These are phyloP conservation scores for Dryas iulia DNA, from an alignment of 1,140 invertebrate species.

Conservation along the genomic window DNA sequence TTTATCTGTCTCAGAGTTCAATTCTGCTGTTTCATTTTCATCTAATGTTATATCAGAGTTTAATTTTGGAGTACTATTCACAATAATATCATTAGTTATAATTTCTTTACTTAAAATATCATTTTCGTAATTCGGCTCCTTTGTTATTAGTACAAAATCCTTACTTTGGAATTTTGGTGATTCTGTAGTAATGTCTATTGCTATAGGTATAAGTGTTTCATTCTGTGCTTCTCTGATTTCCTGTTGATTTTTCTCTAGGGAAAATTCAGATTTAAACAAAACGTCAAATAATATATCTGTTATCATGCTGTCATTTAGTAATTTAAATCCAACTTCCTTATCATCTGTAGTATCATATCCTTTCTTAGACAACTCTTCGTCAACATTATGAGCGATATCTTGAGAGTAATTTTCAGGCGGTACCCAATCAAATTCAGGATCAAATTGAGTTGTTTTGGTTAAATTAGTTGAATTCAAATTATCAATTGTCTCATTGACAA, in stretches of 20 bases:
- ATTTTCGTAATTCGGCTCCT: neutral
- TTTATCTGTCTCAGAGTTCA: neutral
- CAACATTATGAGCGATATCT: conserved; percentile 46
- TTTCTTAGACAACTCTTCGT: conserved; percentile 49
- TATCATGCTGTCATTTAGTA: conserved; percentile 33
- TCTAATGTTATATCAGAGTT: neutral
- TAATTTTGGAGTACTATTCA: neutral
- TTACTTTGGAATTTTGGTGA: neutral
- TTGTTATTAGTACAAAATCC: neutral
- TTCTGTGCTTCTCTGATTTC: neutral
- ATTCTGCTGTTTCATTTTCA: neutral
- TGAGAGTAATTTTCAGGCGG: conserved; percentile 49
- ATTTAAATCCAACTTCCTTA: conserved; percentile 3
- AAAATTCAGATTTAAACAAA: conserved; percentile 18
- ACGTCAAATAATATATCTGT: conserved; percentile 32
- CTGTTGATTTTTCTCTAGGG: conserved; percentile 3
- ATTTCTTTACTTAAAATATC: neutral
- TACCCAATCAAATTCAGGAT: conserved; percentile 48
- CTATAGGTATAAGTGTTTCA: neutral
- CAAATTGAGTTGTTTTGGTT: conserved; percentile 28
- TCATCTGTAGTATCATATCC: conserved; percentile 25
- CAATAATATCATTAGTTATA: neutral
- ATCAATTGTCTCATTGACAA: conserved; percentile 7
- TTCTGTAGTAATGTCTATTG: neutral
- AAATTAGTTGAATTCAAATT: conserved; percentile 6